phyloP scores from a whole-genome alignment of 2,113 vertebrate species.

The Brachyistius frenatus region DNA sequence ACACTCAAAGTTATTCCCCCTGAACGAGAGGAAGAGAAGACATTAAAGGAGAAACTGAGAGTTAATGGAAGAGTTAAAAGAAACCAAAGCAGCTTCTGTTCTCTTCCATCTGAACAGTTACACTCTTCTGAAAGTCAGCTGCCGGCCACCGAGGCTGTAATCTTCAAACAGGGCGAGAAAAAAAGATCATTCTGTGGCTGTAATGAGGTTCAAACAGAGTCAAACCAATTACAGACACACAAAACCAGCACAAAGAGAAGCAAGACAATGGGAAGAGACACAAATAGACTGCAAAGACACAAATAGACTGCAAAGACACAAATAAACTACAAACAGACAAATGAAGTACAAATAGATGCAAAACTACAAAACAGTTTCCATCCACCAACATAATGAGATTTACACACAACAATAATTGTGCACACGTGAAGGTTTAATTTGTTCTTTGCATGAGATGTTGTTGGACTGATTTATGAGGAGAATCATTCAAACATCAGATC shows the following conservation, averaged over 20 bases:
- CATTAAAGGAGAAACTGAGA: neutral
- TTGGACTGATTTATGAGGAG: too few species aligned
- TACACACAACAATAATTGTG: neutral
- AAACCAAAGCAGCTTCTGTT: too few species aligned
- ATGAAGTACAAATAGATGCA: neutral
- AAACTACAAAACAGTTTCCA: neutral
- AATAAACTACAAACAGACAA: neutral
- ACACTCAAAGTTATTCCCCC: too few species aligned
- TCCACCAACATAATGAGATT: neutral
- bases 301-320: too few species aligned
- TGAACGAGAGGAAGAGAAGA: neutral
- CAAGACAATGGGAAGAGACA: too few species aligned
- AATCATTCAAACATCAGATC: too few species aligned
- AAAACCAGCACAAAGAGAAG: too few species aligned
- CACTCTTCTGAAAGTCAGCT: too few species aligned
- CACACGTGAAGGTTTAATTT: too few species aligned
- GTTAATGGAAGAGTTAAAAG: neutral
- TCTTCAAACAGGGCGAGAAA: conserved; percentile 31
- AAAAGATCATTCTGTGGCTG: conserved; percentile 55
- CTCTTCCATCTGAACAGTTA: conserved; percentile 6
- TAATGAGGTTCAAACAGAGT: conserved; percentile 73
- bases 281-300: too few species aligned
- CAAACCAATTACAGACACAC: conserved; percentile 60
- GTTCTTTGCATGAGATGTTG: too few species aligned
- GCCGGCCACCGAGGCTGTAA: conserved; percentile 14